Evolutionary conservation across 92 coral and sea anemone genomes (phyloP), one percentile per base, ranked within the genome.

Genomic region (Micromussa lordhowensis): DNA sequence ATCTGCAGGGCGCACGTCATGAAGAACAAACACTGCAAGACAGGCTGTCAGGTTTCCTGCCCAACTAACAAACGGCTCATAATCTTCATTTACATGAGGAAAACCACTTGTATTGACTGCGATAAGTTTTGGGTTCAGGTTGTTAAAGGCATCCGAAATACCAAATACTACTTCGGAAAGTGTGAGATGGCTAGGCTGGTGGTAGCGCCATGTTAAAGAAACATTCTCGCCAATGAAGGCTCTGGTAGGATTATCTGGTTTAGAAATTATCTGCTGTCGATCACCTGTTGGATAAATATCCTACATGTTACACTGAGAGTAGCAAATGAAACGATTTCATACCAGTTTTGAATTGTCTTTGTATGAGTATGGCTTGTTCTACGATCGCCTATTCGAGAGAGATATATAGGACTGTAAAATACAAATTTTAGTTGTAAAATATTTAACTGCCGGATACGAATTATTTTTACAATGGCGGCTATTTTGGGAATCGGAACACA

Each of bases 21-120:
- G 24, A 57, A 86, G 57, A 44, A 68, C 77, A 51, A 86, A 86
- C 77, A 77, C 77, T 29, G 90, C 90, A 6, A 63, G 22, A 7
- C 64, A 77, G 51, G 69, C 8, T 29, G 90, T 63, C 68, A 86
- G 53, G 24, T 86, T 86, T 49, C 90, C 90, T 21, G 84, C 84
- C 90, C 90, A 86, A 40, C 82, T n/a, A 19, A 85, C 40, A 6
- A 38, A 38, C 17, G 73, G 28, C 26, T 85, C 82, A 54, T 75
- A 75, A 1, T 75, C 74, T 32, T 30, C 11, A 40, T 61, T 75
- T 29, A 77, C 74, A 0, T 12, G 3, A 17, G 74, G 14, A 28
- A 58, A 11, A 53, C 74, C 82, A 12, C 8, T 63, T n/a, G 75
- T 26, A 28, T 59, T 77, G 58, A 85, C 82, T 9, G 38, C 76